Conservation (phyloP, 2,888 invertebrate species). For the Seira musarum region DNA sequence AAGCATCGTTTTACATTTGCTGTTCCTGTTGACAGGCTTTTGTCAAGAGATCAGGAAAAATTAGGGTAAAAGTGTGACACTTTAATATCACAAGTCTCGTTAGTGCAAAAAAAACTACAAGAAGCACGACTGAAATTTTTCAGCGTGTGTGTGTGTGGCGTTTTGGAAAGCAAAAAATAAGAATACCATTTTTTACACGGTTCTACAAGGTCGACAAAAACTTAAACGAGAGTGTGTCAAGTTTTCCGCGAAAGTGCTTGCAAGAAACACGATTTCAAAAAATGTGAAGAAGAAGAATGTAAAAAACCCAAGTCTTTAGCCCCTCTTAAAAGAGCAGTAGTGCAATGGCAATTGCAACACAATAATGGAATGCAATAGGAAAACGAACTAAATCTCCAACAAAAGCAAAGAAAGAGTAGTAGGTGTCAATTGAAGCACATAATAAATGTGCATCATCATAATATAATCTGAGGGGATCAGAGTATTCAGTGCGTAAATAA, state of each 20-base stretch:
- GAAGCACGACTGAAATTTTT: background rate
- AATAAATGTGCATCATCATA: slow-evolving; percentile 49
- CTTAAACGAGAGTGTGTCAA: slow-evolving; percentile 42
- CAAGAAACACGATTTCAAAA: background rate
- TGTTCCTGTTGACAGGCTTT: too few species aligned
- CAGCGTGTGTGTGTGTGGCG: background rate
- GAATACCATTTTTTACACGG: too few species aligned
- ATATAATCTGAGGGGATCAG: slow-evolving; percentile 24
- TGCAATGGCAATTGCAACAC: background rate
- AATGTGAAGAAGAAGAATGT: too few species aligned
- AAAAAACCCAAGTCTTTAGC: too few species aligned
- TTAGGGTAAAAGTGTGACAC: background rate
- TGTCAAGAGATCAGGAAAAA: too few species aligned
- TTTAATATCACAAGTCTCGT: background rate
- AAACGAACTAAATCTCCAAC: too few species aligned
- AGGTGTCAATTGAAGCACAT: slow-evolving; percentile 57
- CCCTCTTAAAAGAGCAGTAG: background rate
- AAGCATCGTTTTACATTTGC: too few species aligned
- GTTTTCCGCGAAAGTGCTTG: slow-evolving; percentile 16
- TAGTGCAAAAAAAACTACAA: background rate
- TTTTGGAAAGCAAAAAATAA: slow-evolving; percentile 3
- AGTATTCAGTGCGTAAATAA: slow-evolving; percentile 66
- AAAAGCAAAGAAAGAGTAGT: slow-evolving; percentile 30
- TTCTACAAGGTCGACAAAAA: slow-evolving; percentile 47
- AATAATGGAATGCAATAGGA: too few species aligned